Percentiles rank a stretch among this genome's conserved stretches.
Evolutionary conservation across 2,113 vertebrate genomes (phyloP).

Genomic region (Rattus rattus): DNA sequence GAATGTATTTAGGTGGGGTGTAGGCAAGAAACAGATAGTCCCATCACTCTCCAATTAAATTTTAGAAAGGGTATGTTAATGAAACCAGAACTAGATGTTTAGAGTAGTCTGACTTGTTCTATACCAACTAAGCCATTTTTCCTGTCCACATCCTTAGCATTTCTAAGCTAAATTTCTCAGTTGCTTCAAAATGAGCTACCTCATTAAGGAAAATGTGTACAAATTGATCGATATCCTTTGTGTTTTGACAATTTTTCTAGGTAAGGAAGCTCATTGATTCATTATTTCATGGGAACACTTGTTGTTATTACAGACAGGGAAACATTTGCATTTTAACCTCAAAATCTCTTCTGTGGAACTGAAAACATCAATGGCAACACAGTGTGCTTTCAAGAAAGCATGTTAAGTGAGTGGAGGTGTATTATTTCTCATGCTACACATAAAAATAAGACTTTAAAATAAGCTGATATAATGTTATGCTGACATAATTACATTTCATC

Average conservation of each 20-base stretch:
- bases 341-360: neutral
- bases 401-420: neutral
- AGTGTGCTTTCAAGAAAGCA: neutral
- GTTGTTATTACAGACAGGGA: neutral
- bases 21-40: neutral
- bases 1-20: accelerated
- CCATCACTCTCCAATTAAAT: neutral
- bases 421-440: neutral
- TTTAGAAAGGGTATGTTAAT: neutral
- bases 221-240: neutral
- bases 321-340: neutral
- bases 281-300: no score
- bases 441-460: neutral
- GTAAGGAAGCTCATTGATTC: neutral
- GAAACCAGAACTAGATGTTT: neutral
- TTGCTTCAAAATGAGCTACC: neutral
- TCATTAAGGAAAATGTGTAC: neutral
- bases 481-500: neutral
- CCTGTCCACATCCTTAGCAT: neutral
- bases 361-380: neutral
- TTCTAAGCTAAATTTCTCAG: neutral
- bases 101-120: neutral
- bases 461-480: neutral
- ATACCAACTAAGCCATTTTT: neutral
- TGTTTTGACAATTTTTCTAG: neutral